Percentiles rank a stretch among this genome's conserved stretches.
Evolutionary conservation across 2,797 vertebrate genomes (phyloP).

Genomic region (Argya squamiceps): DNA sequence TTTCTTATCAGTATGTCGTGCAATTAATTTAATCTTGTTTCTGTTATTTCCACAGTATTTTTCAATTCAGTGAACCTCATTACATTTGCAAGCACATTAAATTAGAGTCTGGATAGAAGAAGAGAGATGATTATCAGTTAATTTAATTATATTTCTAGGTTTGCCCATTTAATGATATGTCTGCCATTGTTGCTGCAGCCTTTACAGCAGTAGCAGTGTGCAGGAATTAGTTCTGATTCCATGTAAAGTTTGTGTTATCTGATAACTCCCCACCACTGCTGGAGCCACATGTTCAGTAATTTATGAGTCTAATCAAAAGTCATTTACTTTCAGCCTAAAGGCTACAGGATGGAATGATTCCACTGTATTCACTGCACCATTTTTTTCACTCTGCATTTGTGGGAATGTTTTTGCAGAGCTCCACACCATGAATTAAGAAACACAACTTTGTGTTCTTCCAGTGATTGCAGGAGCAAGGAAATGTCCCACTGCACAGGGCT

Average conservation of each 20-base stretch:
- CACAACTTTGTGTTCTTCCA: neutral
- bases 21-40: slow-evolving; percentile 85
- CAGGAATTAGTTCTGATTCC: slow-evolving; percentile 65
- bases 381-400: neutral
- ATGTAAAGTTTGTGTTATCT: slow-evolving; percentile 70
- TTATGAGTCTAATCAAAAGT: slow-evolving; percentile 65
- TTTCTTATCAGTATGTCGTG: slow-evolving; percentile 78
- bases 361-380: neutral
- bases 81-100: slow-evolving; percentile 79
- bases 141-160: slow-evolving; percentile 82
- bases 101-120: slow-evolving; percentile 76
- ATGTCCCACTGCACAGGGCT: neutral
- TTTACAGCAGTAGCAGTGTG: slow-evolving; percentile 39
- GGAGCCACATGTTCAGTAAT: slow-evolving; percentile 36
- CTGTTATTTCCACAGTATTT: slow-evolving; percentile 80
- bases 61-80: slow-evolving; percentile 77
- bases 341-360: neutral
- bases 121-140: slow-evolving; percentile 80
- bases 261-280: slow-evolving; percentile 61
- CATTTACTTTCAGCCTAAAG: slow-evolving; percentile 55
- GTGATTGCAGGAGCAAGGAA: neutral
- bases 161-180: slow-evolving; percentile 74
- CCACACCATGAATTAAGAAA: neutral
- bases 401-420: neutral
- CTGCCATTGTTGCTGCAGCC: slow-evolving; percentile 71